phyloP scores from a whole-genome alignment of 2,888 invertebrate species.

The Macaria liturata region DNA sequence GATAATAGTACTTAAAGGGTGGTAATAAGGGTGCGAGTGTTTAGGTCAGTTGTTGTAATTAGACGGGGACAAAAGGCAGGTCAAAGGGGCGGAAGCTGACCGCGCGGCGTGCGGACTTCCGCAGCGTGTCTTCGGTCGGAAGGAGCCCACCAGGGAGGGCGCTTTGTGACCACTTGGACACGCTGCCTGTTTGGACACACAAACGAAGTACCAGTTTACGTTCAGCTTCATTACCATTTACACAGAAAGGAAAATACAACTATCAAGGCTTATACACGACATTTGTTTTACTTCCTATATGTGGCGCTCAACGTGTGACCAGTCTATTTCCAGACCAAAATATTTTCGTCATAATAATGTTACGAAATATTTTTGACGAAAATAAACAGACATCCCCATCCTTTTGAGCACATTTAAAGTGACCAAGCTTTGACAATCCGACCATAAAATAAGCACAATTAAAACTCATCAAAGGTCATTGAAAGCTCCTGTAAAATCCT shows the following conservation, averaged over 20 bases:
- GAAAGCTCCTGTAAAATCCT: not conserved
- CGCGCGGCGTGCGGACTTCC: slow-evolving; percentile 70
- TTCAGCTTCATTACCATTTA: not conserved
- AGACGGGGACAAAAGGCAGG: slow-evolving; percentile 65
- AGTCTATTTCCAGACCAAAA: not conserved
- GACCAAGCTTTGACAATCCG: slow-evolving; percentile 1
- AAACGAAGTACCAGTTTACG: slow-evolving; percentile 7
- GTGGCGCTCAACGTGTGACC: too few species aligned
- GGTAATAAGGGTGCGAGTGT: slow-evolving; percentile 32
- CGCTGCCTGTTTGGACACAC: slow-evolving; percentile 28
- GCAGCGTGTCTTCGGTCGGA: slow-evolving; percentile 62
- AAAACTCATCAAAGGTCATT: slow-evolving; percentile 1
- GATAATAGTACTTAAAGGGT: slow-evolving; percentile 42
- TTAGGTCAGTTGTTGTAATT: slow-evolving; percentile 57
- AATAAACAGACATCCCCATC: slow-evolving; percentile 8
- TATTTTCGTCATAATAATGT: not conserved
- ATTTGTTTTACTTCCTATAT: too few species aligned
- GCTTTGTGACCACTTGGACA: slow-evolving; percentile 34
- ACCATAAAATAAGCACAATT: not conserved
- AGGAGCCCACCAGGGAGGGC: slow-evolving; percentile 51
- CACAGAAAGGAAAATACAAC: not conserved
- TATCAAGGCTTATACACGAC: too few species aligned
- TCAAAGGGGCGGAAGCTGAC: slow-evolving; percentile 79
- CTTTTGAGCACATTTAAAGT: not conserved
- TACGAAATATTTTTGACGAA: not conserved